Evolutionary conservation across 2,888 invertebrate genomes (phyloP).

Genomic region (Trypoxylon attenuatum): DNA sequence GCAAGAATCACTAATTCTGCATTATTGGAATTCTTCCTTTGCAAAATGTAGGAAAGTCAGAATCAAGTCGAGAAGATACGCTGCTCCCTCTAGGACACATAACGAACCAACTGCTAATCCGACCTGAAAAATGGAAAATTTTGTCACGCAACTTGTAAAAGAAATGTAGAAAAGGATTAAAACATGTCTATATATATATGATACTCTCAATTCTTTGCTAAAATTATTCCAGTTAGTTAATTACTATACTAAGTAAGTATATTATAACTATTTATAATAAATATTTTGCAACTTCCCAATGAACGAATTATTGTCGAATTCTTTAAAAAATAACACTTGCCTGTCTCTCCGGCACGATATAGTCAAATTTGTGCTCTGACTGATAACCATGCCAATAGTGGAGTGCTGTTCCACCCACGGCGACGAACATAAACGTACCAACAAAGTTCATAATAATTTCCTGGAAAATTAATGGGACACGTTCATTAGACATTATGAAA

Average conservation of each 20-base stretch:
- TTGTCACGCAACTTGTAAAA: no score
- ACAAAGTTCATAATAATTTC: conserved; percentile 93
- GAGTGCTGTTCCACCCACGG: conserved; percentile 89
- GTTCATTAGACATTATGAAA: neutral
- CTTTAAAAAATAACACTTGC: conserved; percentile 62
- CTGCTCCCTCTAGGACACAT: conserved; percentile 86
- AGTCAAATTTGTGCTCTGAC: conserved; percentile 85
- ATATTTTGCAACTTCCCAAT: no score
- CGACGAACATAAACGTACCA: conserved; percentile 89
- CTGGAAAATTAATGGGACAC: conserved; percentile 75
- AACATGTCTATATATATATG: no score
- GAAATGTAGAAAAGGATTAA: no score
- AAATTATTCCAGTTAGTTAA: no score
- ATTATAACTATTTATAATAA: neutral
- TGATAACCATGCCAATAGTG: conserved; percentile 94
- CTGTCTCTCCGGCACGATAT: conserved; percentile 85
- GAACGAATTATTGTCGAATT: no score
- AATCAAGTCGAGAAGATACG: conserved; percentile 87
- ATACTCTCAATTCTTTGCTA: no score
- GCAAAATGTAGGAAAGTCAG: conserved; percentile 85
- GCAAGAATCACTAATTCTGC: no score
- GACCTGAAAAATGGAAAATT: conserved; percentile 75
- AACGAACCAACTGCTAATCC: conserved; percentile 88
- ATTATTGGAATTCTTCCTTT: conserved; percentile 78
- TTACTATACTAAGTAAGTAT: no score